A percentile compares a stretch with the other conserved stretches of the same genome.
Evolutionary conservation across 1,140 invertebrate genomes (phyloP).

Genomic region (Pissodes strobi): DNA sequence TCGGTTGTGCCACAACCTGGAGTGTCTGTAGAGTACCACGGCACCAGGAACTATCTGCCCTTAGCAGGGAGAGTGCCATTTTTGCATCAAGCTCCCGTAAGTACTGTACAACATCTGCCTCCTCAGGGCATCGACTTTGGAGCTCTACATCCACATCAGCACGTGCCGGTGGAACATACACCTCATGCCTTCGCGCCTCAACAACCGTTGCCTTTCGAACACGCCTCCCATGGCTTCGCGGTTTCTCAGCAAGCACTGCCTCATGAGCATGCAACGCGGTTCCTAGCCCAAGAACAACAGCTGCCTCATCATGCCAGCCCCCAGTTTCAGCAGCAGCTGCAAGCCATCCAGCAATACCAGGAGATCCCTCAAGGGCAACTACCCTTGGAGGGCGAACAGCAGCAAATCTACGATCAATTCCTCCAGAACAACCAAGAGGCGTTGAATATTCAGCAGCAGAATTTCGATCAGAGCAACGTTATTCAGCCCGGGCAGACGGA

Average conservation of each 20-base stretch:
- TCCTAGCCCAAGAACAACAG: slow-evolving; percentile 6
- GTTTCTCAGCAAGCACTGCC: slow-evolving; percentile 9
- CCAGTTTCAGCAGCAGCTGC: slow-evolving; percentile 17
- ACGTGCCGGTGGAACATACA: slow-evolving; percentile 4
- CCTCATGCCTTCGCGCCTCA: slow-evolving; percentile 9
- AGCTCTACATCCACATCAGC: background rate
- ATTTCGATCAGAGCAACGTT: slow-evolving; percentile 11
- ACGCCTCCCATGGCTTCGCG: slow-evolving; percentile 10
- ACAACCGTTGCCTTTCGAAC: slow-evolving; percentile 28
- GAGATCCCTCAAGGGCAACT: slow-evolving; percentile 36
- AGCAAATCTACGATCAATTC: too few relatives aligned
- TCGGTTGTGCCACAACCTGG: slow-evolving; percentile 15
- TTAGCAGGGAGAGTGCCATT: background rate
- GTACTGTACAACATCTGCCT: background rate
- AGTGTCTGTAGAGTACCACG: slow-evolving; percentile 35
- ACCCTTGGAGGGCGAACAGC: slow-evolving; percentile 18
- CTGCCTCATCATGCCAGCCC: slow-evolving; percentile 3
- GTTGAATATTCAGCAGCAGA: background rate
- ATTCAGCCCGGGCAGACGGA: slow-evolving; percentile 48
- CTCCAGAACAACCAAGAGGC: background rate
- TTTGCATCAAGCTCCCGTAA: too few relatives aligned
- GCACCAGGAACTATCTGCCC: slow-evolving; percentile 30
- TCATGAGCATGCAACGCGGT: slow-evolving; percentile 5
- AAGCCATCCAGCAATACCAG: slow-evolving; percentile 29
- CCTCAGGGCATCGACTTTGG: too few relatives aligned